Evolutionary conservation across 2,797 vertebrate species (phyloP).

Genomic region (Tachyglossus aculeatus): DNA sequence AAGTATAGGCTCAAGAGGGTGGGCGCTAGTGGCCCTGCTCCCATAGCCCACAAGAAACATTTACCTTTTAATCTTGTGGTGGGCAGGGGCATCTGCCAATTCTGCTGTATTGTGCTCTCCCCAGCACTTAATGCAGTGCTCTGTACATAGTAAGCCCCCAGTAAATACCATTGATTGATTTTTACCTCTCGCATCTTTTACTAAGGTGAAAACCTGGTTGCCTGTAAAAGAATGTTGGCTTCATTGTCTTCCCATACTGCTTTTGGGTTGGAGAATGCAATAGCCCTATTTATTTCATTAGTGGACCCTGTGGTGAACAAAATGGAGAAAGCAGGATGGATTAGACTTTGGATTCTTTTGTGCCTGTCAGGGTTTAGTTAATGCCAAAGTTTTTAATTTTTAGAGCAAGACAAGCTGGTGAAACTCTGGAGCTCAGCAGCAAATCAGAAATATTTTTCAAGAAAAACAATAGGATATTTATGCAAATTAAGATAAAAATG

Average conservation of each 20-base stretch:
- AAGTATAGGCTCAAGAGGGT: too few relatives aligned
- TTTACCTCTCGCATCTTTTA: too few relatives aligned
- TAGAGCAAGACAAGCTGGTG: constrained; percentile 8
- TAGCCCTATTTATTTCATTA: constrained; percentile 32
- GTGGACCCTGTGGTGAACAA: constrained; percentile 29
- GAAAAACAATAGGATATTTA: constrained; percentile 1
- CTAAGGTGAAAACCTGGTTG: too few relatives aligned
- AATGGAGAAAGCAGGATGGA: constrained; percentile 34
- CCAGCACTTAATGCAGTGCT: too few relatives aligned
- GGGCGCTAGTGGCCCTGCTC: too few relatives aligned
- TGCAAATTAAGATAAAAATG: not conserved
- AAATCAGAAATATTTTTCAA: constrained; percentile 12
- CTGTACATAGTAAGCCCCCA: too few relatives aligned
- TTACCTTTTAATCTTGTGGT: too few relatives aligned
- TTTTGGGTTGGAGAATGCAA: constrained; percentile 1
- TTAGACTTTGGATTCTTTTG: constrained; percentile 15
- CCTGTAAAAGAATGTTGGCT: too few relatives aligned
- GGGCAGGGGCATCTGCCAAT: too few relatives aligned
- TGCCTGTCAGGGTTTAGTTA: constrained; percentile 29
- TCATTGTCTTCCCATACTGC: not conserved
- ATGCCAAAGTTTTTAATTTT: constrained; percentile 27
- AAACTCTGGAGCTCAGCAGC: not conserved
- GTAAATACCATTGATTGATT: too few relatives aligned
- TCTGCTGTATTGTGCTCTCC: too few relatives aligned
- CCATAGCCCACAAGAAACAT: too few relatives aligned